phyloP scores from a whole-genome alignment of 1,140 invertebrate genomes.

The Ladona fulva region DNA sequence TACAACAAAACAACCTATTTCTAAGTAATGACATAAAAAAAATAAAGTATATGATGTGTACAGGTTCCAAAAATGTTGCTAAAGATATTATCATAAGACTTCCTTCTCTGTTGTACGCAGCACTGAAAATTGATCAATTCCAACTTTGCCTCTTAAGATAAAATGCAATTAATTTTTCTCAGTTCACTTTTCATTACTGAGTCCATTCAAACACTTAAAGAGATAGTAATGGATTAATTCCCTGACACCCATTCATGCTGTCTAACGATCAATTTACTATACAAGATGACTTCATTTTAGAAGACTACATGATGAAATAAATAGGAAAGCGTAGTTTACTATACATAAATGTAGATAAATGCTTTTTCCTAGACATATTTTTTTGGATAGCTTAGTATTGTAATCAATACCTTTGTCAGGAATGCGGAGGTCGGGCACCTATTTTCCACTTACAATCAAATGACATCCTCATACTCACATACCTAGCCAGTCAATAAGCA shows the following conservation, averaged over 20 bases:
- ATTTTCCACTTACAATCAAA: neutral
- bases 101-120: neutral
- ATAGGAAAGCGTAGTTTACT: neutral
- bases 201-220: neutral
- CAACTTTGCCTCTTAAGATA: neutral
- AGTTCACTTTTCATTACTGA: neutral
- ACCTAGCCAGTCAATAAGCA: neutral
- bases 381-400: neutral
- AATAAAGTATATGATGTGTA: neutral
- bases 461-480: neutral
- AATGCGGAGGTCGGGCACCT: neutral
- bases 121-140: neutral
- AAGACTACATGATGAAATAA: neutral
- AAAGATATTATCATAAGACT: neutral
- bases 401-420: neutral
- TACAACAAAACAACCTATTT: neutral
- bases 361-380: conserved; percentile 7
- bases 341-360: conserved; percentile 8
- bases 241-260: conserved; percentile 2
- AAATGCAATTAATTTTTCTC: neutral
- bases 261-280: neutral
- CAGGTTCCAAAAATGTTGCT: neutral
- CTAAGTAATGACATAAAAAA: neutral
- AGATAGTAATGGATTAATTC: neutral
- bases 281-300: conserved; percentile 10